Evolutionary conservation across 2,797 vertebrate species (phyloP), one percentile per base, ranked within the genome.

Genomic region (Chelmon rostratus): DNA sequence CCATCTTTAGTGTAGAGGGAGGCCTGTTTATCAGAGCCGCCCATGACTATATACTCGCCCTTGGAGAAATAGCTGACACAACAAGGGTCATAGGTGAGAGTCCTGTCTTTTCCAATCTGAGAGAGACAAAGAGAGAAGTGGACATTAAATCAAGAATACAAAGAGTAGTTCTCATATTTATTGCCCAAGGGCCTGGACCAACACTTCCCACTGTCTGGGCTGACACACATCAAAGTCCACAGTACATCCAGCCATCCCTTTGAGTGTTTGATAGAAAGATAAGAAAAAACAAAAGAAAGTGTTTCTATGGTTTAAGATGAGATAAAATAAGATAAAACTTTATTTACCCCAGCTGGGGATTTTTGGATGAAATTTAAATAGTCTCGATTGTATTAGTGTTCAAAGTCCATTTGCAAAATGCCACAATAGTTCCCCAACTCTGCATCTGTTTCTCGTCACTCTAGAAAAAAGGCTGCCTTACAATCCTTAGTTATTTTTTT

Each of bases 1-100:
- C 98, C 98, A 0, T 98, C 97, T 92, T 97, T 99, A 0, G 98
- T 99, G 94, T 98, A 98, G 68, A 99, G 97, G 16, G 97, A 99
- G 2, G 97, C 97, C 89, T 98, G 97, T 47, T 96, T 97, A 83
- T 99, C 98, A 0, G 98, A 99, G 23, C 98, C 98, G 6, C 98
- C 96, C 93, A 98, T 93, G 78, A 99, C 90, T 38, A 99, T 96
- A 76, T 99, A 99, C 86, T 99, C 98, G 68, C 98, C 98, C 92
- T 99, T 99, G 7, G 97, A 97, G 85, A 99, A 99, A 93, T 98
- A 99, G 93, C 97, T 98, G 86, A 99, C 86, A 38, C 98, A 99
- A 94, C 98, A 99, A 0, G 98, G 98, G 91, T 99, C 97, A 89
- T 97, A 99, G 89, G 90, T 96, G 76, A 99, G 94, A 28, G 84